These are phyloP conservation scores for Dreissena rostriformis DNA, from an alignment of 1,140 invertebrate species.

Conservation along the genomic window DNA sequence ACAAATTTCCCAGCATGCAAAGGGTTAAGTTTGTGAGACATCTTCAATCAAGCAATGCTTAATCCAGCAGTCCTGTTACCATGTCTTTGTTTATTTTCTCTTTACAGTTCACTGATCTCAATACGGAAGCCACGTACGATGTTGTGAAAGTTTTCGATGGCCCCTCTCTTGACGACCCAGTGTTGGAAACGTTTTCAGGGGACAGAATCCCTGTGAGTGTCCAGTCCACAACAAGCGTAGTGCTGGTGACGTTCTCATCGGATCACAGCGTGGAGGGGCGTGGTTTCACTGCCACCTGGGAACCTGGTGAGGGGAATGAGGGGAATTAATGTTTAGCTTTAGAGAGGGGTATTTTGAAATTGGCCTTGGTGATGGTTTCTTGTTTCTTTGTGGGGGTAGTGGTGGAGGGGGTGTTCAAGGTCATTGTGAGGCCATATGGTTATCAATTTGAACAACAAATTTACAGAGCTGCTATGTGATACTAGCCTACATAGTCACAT, in stretches of 20 bases:
- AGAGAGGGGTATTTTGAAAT: background rate
- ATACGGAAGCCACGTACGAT: conserved; percentile 43
- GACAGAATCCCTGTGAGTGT: too few relatives aligned
- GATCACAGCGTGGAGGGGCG: conserved; percentile 12
- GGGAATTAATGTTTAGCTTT: background rate
- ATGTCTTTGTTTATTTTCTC: background rate
- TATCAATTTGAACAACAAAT: too few relatives aligned
- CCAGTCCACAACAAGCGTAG: conserved; percentile 21
- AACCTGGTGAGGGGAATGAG: conserved; percentile 8
- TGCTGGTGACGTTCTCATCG: conserved; percentile 41
- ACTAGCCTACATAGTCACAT: too few relatives aligned
- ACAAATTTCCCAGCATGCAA: too few relatives aligned
- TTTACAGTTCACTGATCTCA: conserved; percentile 43
- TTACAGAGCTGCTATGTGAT: too few relatives aligned
- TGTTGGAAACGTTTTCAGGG: conserved; percentile 7
- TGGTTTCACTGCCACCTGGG: conserved; percentile 29
- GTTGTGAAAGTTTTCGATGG: conserved; percentile 36
- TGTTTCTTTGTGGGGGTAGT: too few relatives aligned
- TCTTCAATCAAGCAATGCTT: too few relatives aligned
- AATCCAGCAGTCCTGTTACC: too few relatives aligned
- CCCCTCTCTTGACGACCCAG: background rate
- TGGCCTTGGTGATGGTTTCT: too few relatives aligned
- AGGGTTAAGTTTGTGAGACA: too few relatives aligned
- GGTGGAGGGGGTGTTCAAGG: too few relatives aligned
- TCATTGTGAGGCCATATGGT: too few relatives aligned